These are phyloP conservation scores for Mechanitis messenoides DNA, from an alignment of 2,888 invertebrate genomes.

Conservation along the genomic window DNA sequence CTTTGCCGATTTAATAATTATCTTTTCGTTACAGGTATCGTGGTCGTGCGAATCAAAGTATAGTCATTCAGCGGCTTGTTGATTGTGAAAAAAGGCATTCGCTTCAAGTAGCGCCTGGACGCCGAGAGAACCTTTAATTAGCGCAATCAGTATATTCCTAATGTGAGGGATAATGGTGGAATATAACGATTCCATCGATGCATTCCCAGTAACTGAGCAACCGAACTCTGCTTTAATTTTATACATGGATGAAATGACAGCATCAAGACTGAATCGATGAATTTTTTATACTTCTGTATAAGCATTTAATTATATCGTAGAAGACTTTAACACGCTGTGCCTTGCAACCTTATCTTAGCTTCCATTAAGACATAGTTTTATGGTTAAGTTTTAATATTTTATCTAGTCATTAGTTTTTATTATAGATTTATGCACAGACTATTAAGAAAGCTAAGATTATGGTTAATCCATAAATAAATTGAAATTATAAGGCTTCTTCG, in stretches of 20 bases:
- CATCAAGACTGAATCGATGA: slow-evolving; percentile 68
- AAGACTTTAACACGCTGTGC: slow-evolving; percentile 68
- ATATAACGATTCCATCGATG: slow-evolving; percentile 71
- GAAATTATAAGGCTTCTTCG: slow-evolving; percentile 3
- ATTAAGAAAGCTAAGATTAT: slow-evolving; percentile 21
- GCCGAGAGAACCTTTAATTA: slow-evolving; percentile 71
- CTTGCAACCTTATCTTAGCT: slow-evolving; percentile 62
- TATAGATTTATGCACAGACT: slow-evolving; percentile 36
- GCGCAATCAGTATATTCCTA: slow-evolving; percentile 77
- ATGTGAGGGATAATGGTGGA: slow-evolving; percentile 75
- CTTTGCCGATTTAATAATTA: slow-evolving; percentile 17
- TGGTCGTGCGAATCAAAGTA: slow-evolving; percentile 69
- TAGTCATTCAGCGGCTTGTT: slow-evolving; percentile 68
- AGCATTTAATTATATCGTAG: slow-evolving; percentile 63
- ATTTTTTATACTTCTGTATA: slow-evolving; percentile 54
- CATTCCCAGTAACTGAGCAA: slow-evolving; percentile 65
- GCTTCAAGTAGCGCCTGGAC: slow-evolving; percentile 58
- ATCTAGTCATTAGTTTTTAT: slow-evolving; percentile 71
- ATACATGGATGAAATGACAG: slow-evolving; percentile 60
- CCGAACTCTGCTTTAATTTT: slow-evolving; percentile 63
- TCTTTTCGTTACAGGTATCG: slow-evolving; percentile 64
- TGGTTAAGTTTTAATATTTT: slow-evolving; percentile 55
- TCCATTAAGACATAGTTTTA: slow-evolving; percentile 50
- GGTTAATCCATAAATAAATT: slow-evolving; percentile 11
- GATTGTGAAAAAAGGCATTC: slow-evolving; percentile 73